phyloP scores from a whole-genome alignment of 1,140 invertebrate species.

The Bombus soroeensis region DNA sequence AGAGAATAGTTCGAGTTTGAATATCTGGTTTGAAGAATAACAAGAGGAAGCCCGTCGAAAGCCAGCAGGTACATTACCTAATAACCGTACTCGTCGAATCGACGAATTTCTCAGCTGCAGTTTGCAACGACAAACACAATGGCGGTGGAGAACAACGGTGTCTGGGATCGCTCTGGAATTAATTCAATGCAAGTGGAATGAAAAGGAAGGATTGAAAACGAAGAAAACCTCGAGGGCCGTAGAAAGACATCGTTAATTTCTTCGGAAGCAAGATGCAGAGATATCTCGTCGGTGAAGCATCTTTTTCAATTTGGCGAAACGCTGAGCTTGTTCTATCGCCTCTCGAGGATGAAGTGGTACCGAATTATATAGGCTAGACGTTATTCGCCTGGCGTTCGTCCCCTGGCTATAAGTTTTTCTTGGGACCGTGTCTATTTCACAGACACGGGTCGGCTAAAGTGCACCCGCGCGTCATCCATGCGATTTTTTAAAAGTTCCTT shows the following conservation, averaged over 20 bases:
- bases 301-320: slow-evolving; percentile 25
- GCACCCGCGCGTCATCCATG: not conserved
- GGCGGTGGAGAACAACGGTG: not conserved
- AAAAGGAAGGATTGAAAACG: slow-evolving; percentile 1
- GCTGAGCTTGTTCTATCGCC: slow-evolving; percentile 42
- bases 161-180: not conserved
- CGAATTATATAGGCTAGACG: slow-evolving; percentile 5
- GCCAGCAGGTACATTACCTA: not conserved
- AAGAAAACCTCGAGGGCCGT: not conserved
- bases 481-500: slow-evolving; percentile 11
- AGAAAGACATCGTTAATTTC: slow-evolving; percentile 37
- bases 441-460: not conserved
- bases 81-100: slow-evolving; percentile 9
- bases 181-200: slow-evolving; percentile 26
- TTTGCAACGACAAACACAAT: not conserved
- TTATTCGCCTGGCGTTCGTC: not conserved
- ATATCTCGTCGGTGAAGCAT: slow-evolving; percentile 4
- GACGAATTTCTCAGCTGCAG: slow-evolving; percentile 20
- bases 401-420: not conserved
- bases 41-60: slow-evolving; percentile 12
- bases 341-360: slow-evolving; percentile 28
- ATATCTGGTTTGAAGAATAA: not conserved
- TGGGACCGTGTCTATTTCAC: not conserved
- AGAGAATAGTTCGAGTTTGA: not conserved
- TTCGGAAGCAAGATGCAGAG: slow-evolving; percentile 7